Base-by-base conservation (phyloP, 2,888 invertebrate genomes). In the Labia minor region DNA sequence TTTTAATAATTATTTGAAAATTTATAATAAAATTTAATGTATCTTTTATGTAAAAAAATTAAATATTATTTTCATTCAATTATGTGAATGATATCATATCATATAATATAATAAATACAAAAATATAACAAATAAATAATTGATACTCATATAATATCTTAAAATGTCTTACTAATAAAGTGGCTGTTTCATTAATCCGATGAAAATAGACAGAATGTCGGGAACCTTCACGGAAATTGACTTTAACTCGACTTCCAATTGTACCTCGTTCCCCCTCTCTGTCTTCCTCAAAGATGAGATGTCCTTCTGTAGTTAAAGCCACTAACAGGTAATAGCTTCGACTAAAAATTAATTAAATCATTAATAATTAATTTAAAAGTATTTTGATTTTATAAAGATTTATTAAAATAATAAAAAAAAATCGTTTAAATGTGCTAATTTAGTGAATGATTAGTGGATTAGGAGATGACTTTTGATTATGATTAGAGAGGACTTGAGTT, bases 221-320 rank as follows among this genome's bases (percentile, higher is more conserved):
- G 0, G 87, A 87, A 26, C 88, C 90, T 74, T 93, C 92, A 0
- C 92, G 81, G 76, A 92, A 93, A 75, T 87, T 89, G 70, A 88
- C 88, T 71, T 85, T 85, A 16, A 92, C 83, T 72, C 87, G 86
- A 1, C 89, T 88, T 0, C 89, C 90, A 72, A 82, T 87, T 19
- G 83, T 81, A 11, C 67, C 62, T 0, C 86, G 85, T 14, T 82
- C 80, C 6, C 87, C 87, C 75, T 92, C 91, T 33, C 90, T 82
- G 74, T 92, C 90, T 78, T 94, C 93, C 78, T 92, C 90, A 73
- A 94, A 87, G 69, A 90, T 87, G 62, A 94, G 78, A 76, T 88
- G 88, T 1, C 92, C 92, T 72, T 92, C 90, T 67, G 87, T 86
- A 64, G 90, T 91, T 66, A 93, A 83, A 10, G 90, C 90, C 18